Evolutionary conservation across 2,113 vertebrate species (phyloP), one percentile per base, ranked within the genome.

Genomic region (Gnathonemus longibarbis): DNA sequence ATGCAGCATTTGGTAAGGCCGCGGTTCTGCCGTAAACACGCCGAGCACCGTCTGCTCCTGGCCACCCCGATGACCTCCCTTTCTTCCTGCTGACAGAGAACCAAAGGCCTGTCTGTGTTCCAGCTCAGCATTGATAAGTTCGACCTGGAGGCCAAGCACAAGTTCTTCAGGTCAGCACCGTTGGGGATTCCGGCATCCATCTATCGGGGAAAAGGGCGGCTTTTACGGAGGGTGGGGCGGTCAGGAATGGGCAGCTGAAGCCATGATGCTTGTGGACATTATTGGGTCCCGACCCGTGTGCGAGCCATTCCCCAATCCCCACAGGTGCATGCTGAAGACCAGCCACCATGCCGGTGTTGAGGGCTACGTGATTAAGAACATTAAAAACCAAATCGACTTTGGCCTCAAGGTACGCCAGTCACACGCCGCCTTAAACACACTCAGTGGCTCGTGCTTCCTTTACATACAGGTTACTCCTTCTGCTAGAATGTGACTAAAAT

Each of bases 81-180:
- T 92, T 90, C 89, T 89, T 91, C 92, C 45, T 90, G 39, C 91
- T 94, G n/a, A 48, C 94, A 99, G 98, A 97, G 97, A 94, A 95
- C 96, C 94, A 97, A 95, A 21, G 96, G 96, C 89, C 95, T 99
- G 86, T 93, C 93, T 88, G 91, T 98, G 91, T 97, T 99, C 90
- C 98, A 99, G 91, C 93, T 98, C 9, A 96, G 96, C 91, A 97
- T 98, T 92, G 93, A 98, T 93, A 99, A 98, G 93, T 96, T 99
- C 93, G 95, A 97, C 11, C 85, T 91, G 84, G 96, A 97, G 93
- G 97, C 97, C 90, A 99, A 98, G 95, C 95, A 98, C 15, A 98
- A 94, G 11, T 97, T 98, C 91, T 98, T 99, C 95, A 97, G 97
- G 98, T 99, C 94, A 93, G 91, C 45, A 8, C 39, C 53, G 31